These are phyloP conservation scores for Microplitis demolitor DNA, from an alignment of 1,140 invertebrate genomes.

Conservation along the genomic window DNA sequence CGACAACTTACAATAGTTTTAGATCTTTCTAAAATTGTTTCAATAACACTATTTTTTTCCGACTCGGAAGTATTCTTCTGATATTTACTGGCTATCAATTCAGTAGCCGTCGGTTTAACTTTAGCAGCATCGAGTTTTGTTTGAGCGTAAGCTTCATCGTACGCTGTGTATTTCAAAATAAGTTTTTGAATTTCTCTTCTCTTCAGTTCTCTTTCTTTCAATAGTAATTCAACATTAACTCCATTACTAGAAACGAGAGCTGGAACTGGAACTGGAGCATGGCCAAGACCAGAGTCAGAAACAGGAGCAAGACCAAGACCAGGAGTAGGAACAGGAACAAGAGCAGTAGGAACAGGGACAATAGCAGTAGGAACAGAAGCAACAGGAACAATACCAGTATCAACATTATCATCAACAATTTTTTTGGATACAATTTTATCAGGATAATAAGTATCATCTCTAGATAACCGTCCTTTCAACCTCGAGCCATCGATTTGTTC, in stretches of 20 bases:
- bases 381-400: background rate
- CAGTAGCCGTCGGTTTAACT: slow-evolving; percentile 52
- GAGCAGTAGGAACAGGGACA: slow-evolving; percentile 8
- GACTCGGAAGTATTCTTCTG: slow-evolving; percentile 33
- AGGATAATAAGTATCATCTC: slow-evolving; percentile 37
- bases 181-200: slow-evolving; percentile 81
- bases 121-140: slow-evolving; percentile 24
- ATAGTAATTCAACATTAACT: slow-evolving; percentile 62
- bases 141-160: slow-evolving; percentile 66
- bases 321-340: background rate
- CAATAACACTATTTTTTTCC: slow-evolving; percentile 38
- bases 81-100: slow-evolving; percentile 60
- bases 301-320: slow-evolving; percentile 34
- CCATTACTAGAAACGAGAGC: slow-evolving; percentile 11
- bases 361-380: slow-evolving; percentile 34
- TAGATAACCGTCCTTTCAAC: slow-evolving; percentile 4
- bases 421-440: slow-evolving; percentile 56
- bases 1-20: slow-evolving; percentile 52
- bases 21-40: slow-evolving; percentile 37
- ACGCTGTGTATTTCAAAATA: slow-evolving; percentile 76
- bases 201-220: slow-evolving; percentile 73
- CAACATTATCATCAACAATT: slow-evolving; percentile 48
- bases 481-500: slow-evolving; percentile 49
- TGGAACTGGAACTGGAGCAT: too few species aligned
- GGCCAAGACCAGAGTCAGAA: slow-evolving; percentile 7